These are phyloP conservation scores for Pimephales promelas DNA, from an alignment of 2,113 vertebrate genomes.

Conservation along the genomic window DNA sequence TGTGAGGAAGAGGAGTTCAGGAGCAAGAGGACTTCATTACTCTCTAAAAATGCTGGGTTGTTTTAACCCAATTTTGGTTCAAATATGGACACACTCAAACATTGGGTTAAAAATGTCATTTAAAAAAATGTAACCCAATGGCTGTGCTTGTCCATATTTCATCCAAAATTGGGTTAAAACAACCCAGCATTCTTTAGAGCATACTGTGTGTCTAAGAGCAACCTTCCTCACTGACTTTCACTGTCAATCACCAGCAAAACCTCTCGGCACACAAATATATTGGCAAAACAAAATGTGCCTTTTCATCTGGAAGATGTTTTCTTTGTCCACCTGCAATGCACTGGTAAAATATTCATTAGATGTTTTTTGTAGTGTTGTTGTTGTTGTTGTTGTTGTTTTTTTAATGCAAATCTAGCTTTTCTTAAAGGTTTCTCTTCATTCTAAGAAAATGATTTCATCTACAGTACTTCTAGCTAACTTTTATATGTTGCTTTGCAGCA, in stretches of 20 bases:
- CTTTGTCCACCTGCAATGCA: not conserved
- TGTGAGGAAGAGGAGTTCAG: not conserved
- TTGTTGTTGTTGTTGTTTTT: not conserved
- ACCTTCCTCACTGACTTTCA: not conserved
- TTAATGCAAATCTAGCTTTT: not conserved
- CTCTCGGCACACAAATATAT: not conserved
- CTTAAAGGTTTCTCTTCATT: not conserved
- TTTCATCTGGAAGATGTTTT: not conserved
- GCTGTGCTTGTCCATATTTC: too few species aligned
- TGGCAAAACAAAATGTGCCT: not conserved
- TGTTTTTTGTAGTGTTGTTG: not conserved
- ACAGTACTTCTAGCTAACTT: not conserved
- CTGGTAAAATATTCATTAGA: not conserved
- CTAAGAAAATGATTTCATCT: too few species aligned
- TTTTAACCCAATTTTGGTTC: too few species aligned
- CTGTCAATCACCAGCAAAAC: not conserved
- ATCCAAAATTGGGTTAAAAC: too few species aligned
- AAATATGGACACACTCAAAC: too few species aligned
- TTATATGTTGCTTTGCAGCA: not conserved
- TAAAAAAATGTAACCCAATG: too few species aligned
- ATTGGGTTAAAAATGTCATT: too few species aligned
- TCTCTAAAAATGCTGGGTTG: too few species aligned
- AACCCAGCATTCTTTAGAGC: too few species aligned
- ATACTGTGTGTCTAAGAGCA: not conserved
- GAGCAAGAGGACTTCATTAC: not conserved